A percentile compares a stretch with the other conserved stretches of the same genome.
These are phyloP conservation scores for Sepioteuthis lessoniana DNA, from an alignment of 2,888 invertebrate species.

Conservation along the genomic window DNA sequence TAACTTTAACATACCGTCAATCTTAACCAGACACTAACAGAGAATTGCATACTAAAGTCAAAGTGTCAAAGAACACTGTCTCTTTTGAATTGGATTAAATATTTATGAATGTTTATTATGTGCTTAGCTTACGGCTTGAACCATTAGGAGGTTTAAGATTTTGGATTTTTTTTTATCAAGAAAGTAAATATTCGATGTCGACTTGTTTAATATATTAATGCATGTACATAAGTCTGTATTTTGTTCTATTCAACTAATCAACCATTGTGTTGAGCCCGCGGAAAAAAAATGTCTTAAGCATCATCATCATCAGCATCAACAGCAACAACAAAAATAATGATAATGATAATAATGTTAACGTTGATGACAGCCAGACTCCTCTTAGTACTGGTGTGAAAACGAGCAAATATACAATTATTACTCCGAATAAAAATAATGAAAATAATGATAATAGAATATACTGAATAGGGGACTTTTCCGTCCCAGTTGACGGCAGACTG, in stretches of 20 bases:
- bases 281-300: too few relatives aligned
- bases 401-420: too few relatives aligned
- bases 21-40: background rate
- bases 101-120: background rate
- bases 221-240: background rate
- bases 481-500: too few relatives aligned
- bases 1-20: background rate
- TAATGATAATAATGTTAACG: too few relatives aligned
- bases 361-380: too few relatives aligned
- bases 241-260: background rate
- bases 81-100: background rate
- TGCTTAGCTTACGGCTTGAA: background rate
- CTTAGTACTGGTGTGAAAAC: too few relatives aligned
- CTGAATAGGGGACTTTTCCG: too few relatives aligned
- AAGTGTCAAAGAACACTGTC: background rate
- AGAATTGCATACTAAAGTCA: background rate
- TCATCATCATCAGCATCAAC: background rate
- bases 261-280: background rate
- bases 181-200: background rate
- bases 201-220: background rate
- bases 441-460: too few relatives aligned
- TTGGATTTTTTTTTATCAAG: background rate
- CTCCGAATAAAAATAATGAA: too few relatives aligned
- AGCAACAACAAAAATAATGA: background rate
- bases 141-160: background rate